Evolutionary conservation across 1,140 invertebrate genomes (phyloP), one percentile per base, ranked within the genome.

Genomic region (Drosophila lini): DNA sequence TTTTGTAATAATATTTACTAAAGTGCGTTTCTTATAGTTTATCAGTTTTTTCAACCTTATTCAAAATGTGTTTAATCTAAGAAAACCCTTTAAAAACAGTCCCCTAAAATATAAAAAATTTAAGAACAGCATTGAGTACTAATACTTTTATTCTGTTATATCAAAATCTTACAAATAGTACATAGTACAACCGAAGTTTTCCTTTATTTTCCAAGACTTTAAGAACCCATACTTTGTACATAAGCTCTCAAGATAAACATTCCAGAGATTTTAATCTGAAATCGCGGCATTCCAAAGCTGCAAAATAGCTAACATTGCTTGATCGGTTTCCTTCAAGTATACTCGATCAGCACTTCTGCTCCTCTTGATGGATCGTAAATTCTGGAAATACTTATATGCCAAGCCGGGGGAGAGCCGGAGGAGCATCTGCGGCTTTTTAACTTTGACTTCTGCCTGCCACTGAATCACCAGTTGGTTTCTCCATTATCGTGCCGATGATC

Each of bases 401-500:
- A 36, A 57, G 64, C 64, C 15, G 28, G 32, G 32, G 13, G 32
- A 36, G 52, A 55, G 16, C 31, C 16, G 7, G 9, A 22, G 7
- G 9, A 22, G 50, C 69, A 73, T 73, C 68, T 71, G 68, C 73
- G 62, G 74, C 47, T 74, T 59, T 48, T 55, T 69, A 64, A 67
- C 65, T 67, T 69, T 69, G 64, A 68, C 64, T 69, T 69, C 44
- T 68, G 64, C 32, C 50, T 42, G 81, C 69, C 73, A 61, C 78
- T 86, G 83, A 82, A 82, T 86, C 82, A 83, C 67, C 84, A 73
- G 45, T 79, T 73, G 69, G 69, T 34, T 64, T 74, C 81, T 78
- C 79, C 73, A 80, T 86, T 80, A 89, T 83, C 71, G 71, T 74
- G 59, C 44, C 64, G 73, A 89, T 89, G 84, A 61, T 77, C 82